Evolutionary conservation across 2,113 vertebrate genomes (phyloP), one percentile per base, ranked within the genome.

Genomic region (Sceloporus tristichus): DNA sequence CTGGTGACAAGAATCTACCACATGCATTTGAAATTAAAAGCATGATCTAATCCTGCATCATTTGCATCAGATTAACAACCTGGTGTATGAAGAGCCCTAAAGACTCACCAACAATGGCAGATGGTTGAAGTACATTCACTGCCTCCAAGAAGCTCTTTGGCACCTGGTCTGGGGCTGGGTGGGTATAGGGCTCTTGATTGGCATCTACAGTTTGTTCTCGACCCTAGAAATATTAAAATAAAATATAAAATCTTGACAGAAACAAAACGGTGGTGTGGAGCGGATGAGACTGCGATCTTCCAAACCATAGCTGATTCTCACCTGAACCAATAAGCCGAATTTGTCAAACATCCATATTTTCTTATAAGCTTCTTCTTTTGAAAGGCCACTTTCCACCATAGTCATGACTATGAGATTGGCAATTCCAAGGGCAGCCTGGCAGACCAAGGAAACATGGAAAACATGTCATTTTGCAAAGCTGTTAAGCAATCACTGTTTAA

Each of bases 291-390:
- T 1, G 0, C 0, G 5, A 0, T 66, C 7, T 14, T 0, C 0
- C 66, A 83, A 76, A 71, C 23, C 3, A 2, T 13, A 75, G 68
- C 11, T 23, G 56, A 68, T 0, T 0, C 94, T 94, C 94, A 99
- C 99, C 98, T 99, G 97, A 53, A 98, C 92, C 82, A 99, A 94
- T 68, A 99, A 95, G 6, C 99, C 99, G 0, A 97, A 88, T 90
- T 99, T 98, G 94, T 99, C 99, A 84, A 97, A 98, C 98, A 99
- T 98, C 99, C 99, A 99, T 91, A 99, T 97, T 65, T 96, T 98
- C 53, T 95, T 85, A 59, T 92, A 96, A 82, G 99, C 99, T 11
- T 98, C 98, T 66, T 97, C 94, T 2, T 96, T 94, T 62, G 97
- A 96, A 87, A 98, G 90, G 0, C 98, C 98, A 0, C 13, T 84